phyloP scores from a whole-genome alignment of 1,140 invertebrate species.

The Dreissena rostriformis region DNA sequence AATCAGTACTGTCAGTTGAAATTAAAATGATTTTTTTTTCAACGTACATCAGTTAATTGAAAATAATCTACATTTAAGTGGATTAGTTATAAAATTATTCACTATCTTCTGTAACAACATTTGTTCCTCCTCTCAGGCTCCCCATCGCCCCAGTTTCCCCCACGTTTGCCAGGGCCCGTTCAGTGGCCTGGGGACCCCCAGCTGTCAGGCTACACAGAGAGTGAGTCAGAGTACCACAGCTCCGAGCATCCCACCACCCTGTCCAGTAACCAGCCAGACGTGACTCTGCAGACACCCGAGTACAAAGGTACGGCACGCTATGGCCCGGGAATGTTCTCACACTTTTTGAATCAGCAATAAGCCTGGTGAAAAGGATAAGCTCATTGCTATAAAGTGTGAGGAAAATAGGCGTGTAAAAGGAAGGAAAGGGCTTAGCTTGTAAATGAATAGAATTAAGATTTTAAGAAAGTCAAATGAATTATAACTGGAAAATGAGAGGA shows the following conservation, averaged over 20 bases:
- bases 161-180: slow-evolving; percentile 24
- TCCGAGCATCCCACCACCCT: slow-evolving; percentile 60
- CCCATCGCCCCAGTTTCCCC: slow-evolving; percentile 32
- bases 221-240: slow-evolving; percentile 61
- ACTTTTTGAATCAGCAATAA: slow-evolving; percentile 43
- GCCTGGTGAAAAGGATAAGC: too few species aligned
- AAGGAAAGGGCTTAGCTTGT: too few species aligned
- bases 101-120: background rate
- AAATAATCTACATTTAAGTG: too few species aligned
- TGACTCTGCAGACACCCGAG: slow-evolving; percentile 67
- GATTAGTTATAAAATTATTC: too few species aligned
- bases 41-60: background rate
- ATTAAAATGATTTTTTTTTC: background rate
- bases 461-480: too few species aligned
- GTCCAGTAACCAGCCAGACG: slow-evolving; percentile 73
- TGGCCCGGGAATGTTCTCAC: slow-evolving; percentile 50
- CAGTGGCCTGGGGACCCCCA: slow-evolving; percentile 69
- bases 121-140: slow-evolving; percentile 19
- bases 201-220: slow-evolving; percentile 58
- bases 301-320: slow-evolving; percentile 57
- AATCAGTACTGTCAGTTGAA: too few species aligned
- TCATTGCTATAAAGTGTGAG: too few species aligned
- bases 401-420: too few species aligned
- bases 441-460: too few species aligned
- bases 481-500: too few species aligned